Evolutionary conservation across 2,888 invertebrate genomes (phyloP).

Genomic region (Crematogaster levior): DNA sequence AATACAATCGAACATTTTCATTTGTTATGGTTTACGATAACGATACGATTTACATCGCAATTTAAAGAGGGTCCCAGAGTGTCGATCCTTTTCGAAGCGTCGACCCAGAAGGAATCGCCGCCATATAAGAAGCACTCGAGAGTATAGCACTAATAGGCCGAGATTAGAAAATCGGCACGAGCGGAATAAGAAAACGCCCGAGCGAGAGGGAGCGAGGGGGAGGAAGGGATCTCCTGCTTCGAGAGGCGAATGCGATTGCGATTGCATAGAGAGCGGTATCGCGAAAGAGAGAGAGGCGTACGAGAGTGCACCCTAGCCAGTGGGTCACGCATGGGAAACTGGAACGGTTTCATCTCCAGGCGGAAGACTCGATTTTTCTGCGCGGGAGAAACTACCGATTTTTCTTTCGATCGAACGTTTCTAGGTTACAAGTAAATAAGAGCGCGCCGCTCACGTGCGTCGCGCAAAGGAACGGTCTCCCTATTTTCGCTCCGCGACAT

Average conservation of each 20-base stretch:
- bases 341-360: conserved; percentile 74
- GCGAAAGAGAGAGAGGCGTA: conserved; percentile 37
- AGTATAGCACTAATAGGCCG: conserved; percentile 8
- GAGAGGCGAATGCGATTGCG: conserved; percentile 37
- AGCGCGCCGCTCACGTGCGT: conserved; percentile 13
- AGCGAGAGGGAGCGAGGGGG: background rate
- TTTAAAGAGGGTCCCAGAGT: too few species aligned
- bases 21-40: background rate
- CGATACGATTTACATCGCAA: background rate
- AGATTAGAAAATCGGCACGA: conserved; percentile 53
- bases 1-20: background rate
- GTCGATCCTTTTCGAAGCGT: background rate
- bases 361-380: conserved; percentile 75
- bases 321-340: conserved; percentile 74
- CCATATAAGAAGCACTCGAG: conserved; percentile 45
- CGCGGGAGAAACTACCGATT: conserved; percentile 72
- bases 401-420: conserved; percentile 73
- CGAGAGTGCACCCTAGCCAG: conserved; percentile 51
- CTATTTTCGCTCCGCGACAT: conserved; percentile 52
- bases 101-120: conserved; percentile 31
- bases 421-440: conserved; percentile 66
- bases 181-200: conserved; percentile 44
- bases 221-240: conserved; percentile 13
- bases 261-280: conserved; percentile 35
- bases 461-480: conserved; percentile 31